Evolutionary conservation across 2,797 vertebrate species (phyloP).

Genomic region (Taeniopygia guttata): DNA sequence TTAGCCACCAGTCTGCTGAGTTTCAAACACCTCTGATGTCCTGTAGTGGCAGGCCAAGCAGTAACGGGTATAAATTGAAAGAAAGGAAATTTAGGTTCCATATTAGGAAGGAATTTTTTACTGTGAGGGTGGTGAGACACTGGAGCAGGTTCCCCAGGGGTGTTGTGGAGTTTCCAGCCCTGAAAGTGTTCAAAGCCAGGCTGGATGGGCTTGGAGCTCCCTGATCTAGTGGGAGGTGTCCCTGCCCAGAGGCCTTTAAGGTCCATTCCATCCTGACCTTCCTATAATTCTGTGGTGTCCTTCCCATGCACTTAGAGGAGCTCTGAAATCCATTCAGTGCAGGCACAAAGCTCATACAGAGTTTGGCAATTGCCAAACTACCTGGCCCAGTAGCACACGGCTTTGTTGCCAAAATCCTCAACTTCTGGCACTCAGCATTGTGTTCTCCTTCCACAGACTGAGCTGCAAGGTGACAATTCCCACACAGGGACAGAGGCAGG

Average conservation of each 20-base stretch:
- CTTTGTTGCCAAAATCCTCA: not conserved
- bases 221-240: not conserved
- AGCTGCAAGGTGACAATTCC: not conserved
- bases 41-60: not conserved
- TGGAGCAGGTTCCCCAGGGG: not conserved
- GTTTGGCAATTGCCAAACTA: not conserved
- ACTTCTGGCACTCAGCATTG: not conserved
- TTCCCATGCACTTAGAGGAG: not conserved
- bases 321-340: not conserved
- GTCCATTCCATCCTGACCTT: not conserved
- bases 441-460: not conserved
- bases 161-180: no score
- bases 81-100: not conserved
- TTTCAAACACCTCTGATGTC: not conserved
- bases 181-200: not conserved
- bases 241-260: no score
- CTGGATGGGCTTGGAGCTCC: not conserved
- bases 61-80: not conserved
- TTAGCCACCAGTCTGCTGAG: not conserved
- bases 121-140: not conserved
- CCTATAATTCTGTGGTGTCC: not conserved
- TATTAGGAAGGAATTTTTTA: not conserved
- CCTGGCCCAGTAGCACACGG: not conserved
- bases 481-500: fast-evolving
- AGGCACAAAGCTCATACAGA: not conserved